These are phyloP conservation scores for Drosophila ananassae DNA, from an alignment of 1,140 invertebrate genomes.

Conservation along the genomic window DNA sequence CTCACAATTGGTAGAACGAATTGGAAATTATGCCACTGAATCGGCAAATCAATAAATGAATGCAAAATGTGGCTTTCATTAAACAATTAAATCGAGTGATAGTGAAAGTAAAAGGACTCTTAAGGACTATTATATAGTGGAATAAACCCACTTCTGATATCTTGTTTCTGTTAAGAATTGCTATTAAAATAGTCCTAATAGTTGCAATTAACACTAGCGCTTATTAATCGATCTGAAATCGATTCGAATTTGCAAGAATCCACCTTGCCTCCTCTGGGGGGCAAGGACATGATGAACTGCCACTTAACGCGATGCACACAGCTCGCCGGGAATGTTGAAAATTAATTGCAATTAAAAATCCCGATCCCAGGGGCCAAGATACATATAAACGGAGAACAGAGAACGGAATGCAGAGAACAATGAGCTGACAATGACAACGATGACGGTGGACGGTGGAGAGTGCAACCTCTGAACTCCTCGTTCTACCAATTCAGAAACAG, in stretches of 20 bases:
- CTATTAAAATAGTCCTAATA: not conserved
- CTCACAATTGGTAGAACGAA: slow-evolving; percentile 32
- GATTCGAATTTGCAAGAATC: slow-evolving; percentile 9
- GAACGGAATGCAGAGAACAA: slow-evolving; percentile 9
- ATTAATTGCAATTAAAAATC: slow-evolving; percentile 70
- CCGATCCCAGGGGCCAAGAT: slow-evolving; percentile 29
- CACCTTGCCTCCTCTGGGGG: not conserved
- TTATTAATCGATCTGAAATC: slow-evolving; percentile 32
- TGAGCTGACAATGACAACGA: slow-evolving; percentile 11
- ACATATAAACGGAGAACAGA: not conserved
- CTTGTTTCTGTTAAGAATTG: too few species aligned
- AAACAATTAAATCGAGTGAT: slow-evolving; percentile 22
- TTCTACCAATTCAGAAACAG: not conserved
- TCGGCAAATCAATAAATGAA: slow-evolving; percentile 49
- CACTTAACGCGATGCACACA: slow-evolving; percentile 16
- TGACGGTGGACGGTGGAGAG: slow-evolving; percentile 30
- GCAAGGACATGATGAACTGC: slow-evolving; percentile 20
- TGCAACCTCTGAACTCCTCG: not conserved
- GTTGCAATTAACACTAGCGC: slow-evolving; percentile 21
- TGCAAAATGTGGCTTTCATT: slow-evolving; percentile 22
- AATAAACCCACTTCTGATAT: too few species aligned
- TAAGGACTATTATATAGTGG: too few species aligned
- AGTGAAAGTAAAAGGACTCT: not conserved
- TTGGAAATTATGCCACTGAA: slow-evolving; percentile 35
- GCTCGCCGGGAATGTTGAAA: slow-evolving; percentile 31